Conservation (phyloP, 2,797 vertebrate species). For the Nannoperca australis region DNA sequence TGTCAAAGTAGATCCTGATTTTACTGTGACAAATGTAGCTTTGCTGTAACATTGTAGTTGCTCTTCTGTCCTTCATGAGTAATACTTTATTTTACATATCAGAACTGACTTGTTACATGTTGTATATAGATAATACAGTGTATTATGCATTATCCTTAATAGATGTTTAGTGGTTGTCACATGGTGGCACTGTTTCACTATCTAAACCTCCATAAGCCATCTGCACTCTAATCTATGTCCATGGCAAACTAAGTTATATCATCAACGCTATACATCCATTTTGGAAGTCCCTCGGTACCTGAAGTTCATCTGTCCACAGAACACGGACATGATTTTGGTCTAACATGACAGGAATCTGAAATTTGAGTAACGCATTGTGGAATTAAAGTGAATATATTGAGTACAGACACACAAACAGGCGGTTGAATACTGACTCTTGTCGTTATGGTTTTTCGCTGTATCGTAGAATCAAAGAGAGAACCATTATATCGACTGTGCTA, state of each 20-base stretch:
- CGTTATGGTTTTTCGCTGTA: neutral
- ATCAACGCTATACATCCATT: neutral
- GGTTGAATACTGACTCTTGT: neutral
- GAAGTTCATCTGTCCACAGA: neutral
- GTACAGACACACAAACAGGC: neutral
- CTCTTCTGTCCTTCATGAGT: neutral
- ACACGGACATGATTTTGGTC: neutral
- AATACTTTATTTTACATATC: neutral
- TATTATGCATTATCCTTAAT: neutral
- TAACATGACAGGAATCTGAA: neutral
- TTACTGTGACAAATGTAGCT: neutral
- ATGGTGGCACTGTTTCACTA: conserved; percentile 75
- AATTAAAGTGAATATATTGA: conserved; percentile 1
- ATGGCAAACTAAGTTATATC: neutral
- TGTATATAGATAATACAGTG: neutral
- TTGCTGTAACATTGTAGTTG: neutral
- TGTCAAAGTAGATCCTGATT: neutral
- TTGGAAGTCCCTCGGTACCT: neutral
- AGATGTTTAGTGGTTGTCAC: conserved; percentile 52
- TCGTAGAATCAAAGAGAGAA: neutral
- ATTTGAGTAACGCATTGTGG: neutral
- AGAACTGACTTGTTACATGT: neutral
- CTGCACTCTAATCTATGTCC: neutral
- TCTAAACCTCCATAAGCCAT: conserved; percentile 11
- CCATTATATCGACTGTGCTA: neutral